Conservation (phyloP, 2,113 vertebrate genomes). For the Oceanodroma tethys region DNA sequence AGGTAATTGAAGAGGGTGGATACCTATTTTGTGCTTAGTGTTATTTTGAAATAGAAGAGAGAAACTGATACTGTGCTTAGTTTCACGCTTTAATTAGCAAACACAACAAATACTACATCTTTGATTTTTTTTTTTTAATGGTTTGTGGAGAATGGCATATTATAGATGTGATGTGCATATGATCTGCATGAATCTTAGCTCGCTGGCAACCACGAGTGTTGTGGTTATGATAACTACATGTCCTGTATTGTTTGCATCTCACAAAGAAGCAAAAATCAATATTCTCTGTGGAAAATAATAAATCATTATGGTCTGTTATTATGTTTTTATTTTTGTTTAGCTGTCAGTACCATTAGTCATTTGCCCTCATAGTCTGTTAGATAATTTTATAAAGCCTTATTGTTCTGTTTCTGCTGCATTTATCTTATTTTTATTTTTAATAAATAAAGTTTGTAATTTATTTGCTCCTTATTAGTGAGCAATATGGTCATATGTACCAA, state of each 20-base stretch:
- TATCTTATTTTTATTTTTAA: neutral
- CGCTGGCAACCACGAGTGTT: neutral
- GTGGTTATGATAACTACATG: neutral
- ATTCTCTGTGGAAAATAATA: neutral
- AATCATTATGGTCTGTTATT: neutral
- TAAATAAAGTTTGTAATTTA: neutral
- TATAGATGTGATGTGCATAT: rapidly evolving
- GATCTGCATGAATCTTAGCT: neutral
- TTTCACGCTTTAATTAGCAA: neutral
- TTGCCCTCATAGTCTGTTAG: neutral
- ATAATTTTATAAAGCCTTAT: neutral
- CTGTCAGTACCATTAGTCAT: neutral
- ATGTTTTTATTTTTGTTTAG: neutral
- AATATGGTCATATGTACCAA: neutral
- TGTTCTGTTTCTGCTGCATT: neutral
- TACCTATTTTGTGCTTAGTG: neutral
- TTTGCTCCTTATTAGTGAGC: neutral
- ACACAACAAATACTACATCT: neutral
- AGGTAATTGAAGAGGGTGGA: neutral
- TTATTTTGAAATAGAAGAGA: neutral
- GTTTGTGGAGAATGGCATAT: neutral
- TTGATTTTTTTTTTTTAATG: neutral
- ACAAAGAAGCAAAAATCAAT: neutral
- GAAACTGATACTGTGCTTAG: neutral
- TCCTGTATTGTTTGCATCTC: neutral